A percentile compares a stretch with the other conserved stretches of the same genome.
phyloP scores from a whole-genome alignment of 1,140 invertebrate species.

The Caenorhabditis briggsae region DNA sequence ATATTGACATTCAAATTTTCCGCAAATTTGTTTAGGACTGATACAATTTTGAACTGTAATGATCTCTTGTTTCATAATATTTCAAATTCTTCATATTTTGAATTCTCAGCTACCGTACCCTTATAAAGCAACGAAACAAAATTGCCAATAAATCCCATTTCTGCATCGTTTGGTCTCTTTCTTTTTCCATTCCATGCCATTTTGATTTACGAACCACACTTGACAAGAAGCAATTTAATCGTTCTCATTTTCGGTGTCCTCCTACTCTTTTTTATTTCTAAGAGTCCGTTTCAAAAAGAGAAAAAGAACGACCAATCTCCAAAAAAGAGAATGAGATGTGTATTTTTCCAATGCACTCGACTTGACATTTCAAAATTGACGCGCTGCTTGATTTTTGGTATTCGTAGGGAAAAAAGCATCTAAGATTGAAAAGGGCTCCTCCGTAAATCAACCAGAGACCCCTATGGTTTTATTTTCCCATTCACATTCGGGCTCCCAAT shows the following conservation, averaged over 20 bases:
- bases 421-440: too few species aligned
- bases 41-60: too few species aligned
- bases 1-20: too few species aligned
- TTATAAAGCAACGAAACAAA: too few species aligned
- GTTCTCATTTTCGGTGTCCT: background rate
- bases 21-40: too few species aligned
- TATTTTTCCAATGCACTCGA: background rate
- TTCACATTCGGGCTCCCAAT: too few species aligned
- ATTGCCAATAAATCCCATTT: background rate
- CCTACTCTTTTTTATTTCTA: background rate
- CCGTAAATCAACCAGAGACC: constrained; percentile 17
- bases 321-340: background rate
- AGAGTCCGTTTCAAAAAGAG: background rate
- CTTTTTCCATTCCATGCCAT: background rate
- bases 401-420: background rate
- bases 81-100: too few species aligned
- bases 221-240: constrained; percentile 14
- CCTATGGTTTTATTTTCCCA: background rate
- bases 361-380: background rate
- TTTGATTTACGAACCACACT: background rate
- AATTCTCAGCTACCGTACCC: too few species aligned
- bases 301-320: background rate
- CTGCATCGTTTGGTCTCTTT: background rate
- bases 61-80: too few species aligned
- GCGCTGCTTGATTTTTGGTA: background rate